Base-by-base conservation (phyloP, 2,113 vertebrate genomes). In the Climacteris rufus region DNA sequence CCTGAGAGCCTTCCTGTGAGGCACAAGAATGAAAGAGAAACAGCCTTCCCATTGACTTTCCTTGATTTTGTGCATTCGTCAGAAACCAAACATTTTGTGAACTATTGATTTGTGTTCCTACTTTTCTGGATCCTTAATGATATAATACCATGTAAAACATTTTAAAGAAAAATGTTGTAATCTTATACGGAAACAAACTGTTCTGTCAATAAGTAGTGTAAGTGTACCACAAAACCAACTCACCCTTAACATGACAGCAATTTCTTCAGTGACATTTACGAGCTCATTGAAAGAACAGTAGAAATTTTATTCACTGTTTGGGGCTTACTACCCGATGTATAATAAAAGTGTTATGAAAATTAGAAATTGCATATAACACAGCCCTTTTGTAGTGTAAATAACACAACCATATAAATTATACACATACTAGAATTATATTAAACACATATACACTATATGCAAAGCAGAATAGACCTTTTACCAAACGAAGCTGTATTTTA, bases 321-420 rank as follows among this genome's bases (percentile, higher is more conserved):
- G 75, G 68, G 70, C 90, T 96, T 92, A 85, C 71, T 94, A 91
- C 78, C 59, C 89, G 75, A 92, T 49, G 27, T 87, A 64, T 89
- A 96, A 94, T 91, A 86, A 69, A 97, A 96, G 63, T 88, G 90
- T 85, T 96, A 94, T 57, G 90, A 94, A 96, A 97, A 96, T 93
- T 80, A 93, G 93, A 77, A 90, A 89, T 82, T 81, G 39, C n/a
- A 4, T 28, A 20, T 61, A 76, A 75, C 35, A 44, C 69, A 90
- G 44, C 49, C 65, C 89, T 93, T 90, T 87, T 83, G 63, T 89
- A 76, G 82, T 89, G 77, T 95, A 96, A 97, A 94, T 94, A 97
- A 72, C 83, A 80, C 70, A 89, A 69, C 69, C 39, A n/a, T 94
- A 94, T 95, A 89, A 94, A 95, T 94, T 94, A 87, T 44, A 82